These are phyloP conservation scores for Tuberolachnus salignus DNA, from an alignment of 2,888 invertebrate species.

Conservation along the genomic window DNA sequence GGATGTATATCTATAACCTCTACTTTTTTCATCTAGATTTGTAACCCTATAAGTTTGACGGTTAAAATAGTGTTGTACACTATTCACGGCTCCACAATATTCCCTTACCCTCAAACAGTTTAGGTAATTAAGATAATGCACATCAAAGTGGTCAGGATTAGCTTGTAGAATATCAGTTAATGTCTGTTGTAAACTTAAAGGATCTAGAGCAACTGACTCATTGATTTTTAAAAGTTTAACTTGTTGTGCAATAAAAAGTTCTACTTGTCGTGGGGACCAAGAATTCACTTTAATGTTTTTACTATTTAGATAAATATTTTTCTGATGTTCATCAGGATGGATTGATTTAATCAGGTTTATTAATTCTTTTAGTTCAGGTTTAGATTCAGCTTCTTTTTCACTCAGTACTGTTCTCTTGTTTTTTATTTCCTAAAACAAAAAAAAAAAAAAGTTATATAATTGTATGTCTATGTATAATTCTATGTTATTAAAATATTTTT, in stretches of 20 bases:
- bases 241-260: constrained; percentile 86
- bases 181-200: constrained; percentile 76
- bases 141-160: constrained; percentile 81
- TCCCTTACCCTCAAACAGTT: constrained; percentile 88
- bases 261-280: constrained; percentile 88
- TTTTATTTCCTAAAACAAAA: constrained; percentile 20
- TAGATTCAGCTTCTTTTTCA: constrained; percentile 22
- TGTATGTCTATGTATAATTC: too few species aligned
- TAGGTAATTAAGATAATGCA: constrained; percentile 87
- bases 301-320: constrained; percentile 26
- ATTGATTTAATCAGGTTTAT: constrained; percentile 14
- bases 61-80: constrained; percentile 82
- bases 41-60: constrained; percentile 66
- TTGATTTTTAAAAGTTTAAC: constrained; percentile 81
- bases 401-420: neutral
- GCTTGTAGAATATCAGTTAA: constrained; percentile 75
- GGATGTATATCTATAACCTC: constrained; percentile 84
- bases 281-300: constrained; percentile 53
- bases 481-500: neutral
- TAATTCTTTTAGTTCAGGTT: constrained; percentile 32
- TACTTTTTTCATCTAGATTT: constrained; percentile 66
- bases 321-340: neutral
- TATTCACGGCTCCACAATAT: constrained; percentile 81
- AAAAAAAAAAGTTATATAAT: neutral
- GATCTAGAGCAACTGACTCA: constrained; percentile 78